Conservation (phyloP, 2,888 invertebrate genomes). For the Sarcophaga caerulescens region DNA sequence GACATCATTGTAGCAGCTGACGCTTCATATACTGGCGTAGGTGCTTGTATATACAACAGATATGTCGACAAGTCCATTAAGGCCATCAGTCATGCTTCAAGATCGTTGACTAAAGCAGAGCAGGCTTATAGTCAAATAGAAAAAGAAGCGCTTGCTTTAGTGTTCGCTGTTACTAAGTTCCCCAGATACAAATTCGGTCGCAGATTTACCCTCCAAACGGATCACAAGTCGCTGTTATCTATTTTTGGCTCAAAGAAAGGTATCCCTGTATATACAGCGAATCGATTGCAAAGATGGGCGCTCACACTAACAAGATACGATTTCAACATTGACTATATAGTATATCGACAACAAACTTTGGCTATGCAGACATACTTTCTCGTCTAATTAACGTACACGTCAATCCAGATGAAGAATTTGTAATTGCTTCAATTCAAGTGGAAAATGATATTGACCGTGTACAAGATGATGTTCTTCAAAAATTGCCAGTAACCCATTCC, state of each 20-base stretch:
- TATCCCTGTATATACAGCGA: no score
- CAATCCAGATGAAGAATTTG: slow-evolving; percentile 18
- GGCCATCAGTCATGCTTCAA: slow-evolving; percentile 55
- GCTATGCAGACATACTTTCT: slow-evolving; percentile 41
- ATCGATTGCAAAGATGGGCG: slow-evolving; percentile 23
- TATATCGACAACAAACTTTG: slow-evolving; percentile 5
- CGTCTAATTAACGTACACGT: slow-evolving; percentile 36
- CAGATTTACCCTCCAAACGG: background rate
- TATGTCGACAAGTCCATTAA: slow-evolving; percentile 72
- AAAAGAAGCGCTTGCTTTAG: slow-evolving; percentile 4
- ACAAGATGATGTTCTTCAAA: background rate
- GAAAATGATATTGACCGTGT: background rate
- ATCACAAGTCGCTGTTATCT: slow-evolving; percentile 6
- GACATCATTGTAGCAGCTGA: slow-evolving; percentile 17
- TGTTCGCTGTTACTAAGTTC: background rate
- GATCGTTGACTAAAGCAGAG: background rate
- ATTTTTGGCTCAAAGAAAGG: slow-evolving; percentile 68
- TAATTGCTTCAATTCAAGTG: slow-evolving; percentile 16
- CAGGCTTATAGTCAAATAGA: slow-evolving; percentile 71
- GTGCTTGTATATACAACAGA: slow-evolving; percentile 69
- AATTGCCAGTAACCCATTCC: slow-evolving; percentile 1
- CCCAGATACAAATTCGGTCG: background rate
- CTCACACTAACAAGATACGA: slow-evolving; percentile 29
- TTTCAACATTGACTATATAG: slow-evolving; percentile 20
- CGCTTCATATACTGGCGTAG: slow-evolving; percentile 10